Base-by-base conservation (phyloP, 2,113 vertebrate genomes). In the Takifugu bimaculatus region DNA sequence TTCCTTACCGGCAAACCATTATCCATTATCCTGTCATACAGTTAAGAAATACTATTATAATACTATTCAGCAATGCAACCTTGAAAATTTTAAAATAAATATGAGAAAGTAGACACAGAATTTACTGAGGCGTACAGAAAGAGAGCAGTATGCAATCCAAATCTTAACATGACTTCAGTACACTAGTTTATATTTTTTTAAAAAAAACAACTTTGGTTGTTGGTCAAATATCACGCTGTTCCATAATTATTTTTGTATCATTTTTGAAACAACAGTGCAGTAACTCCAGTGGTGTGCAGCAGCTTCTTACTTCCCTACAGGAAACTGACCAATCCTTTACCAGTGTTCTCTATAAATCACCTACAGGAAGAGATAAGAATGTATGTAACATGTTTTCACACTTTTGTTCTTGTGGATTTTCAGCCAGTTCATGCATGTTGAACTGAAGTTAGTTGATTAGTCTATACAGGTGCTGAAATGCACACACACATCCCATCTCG, bases 331-430 rank as follows among this genome's bases (percentile, higher is more conserved):
- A 61, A 13, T 64, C 52, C 58, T 51, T 26, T 50, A 27, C 64
- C 35, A 39, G 35, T 10, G 64, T 64, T 81, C 68, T 79, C 66
- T 84, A 87, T 54, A 47, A 29, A 50, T 25, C 78, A 82, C 87
- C 85, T 88, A 71, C 54, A 50, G 64, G 68, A 64, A 64, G 81
- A 73, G 48, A 67, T 43, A 57, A 4, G 70, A 68, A 68, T 68
- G 57, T 68, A 79, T 75, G 45, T 71, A 55, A 77, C 54, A 58
- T 50, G 26, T 32, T 11, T 67, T 44, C n/a, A 9, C 13, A 4
- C 27, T 63, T 42, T 35, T 26, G 39, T 45, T 52, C 55, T 47
- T 54, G 48, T 69, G 6, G 3, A 35, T 70, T 26, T 66, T 63
- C 68, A 55, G 42, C 68, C 79, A 32, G 67, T 65, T 72, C 77